Conservation (phyloP, 1,140 invertebrate species). For the Drosophila lowei region DNA sequence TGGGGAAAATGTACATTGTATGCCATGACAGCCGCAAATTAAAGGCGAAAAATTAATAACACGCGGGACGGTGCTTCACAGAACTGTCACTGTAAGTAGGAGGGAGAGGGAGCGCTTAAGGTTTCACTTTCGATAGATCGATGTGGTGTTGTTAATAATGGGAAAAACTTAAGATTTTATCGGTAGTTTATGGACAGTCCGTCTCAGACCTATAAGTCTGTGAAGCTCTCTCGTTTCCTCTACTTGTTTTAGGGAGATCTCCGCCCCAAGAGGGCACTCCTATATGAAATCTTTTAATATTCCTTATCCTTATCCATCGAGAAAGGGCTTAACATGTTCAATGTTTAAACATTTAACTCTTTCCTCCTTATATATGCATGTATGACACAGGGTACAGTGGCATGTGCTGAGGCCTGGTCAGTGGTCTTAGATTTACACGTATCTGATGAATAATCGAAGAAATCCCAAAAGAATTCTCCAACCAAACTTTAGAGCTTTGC, state of each 20-base stretch:
- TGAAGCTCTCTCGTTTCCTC: too few species aligned
- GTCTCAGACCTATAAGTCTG: too few species aligned
- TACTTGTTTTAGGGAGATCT: too few species aligned
- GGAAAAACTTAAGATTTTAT: too few species aligned
- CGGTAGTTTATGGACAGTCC: too few species aligned
- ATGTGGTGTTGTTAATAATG: too few species aligned
- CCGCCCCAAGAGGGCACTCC: too few species aligned
- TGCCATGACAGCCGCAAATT: constrained; percentile 22
- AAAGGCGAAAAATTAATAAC: constrained; percentile 39
- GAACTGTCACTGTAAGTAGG: neutral
- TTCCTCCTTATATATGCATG: neutral
- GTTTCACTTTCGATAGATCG: too few species aligned
- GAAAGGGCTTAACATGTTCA: too few species aligned
- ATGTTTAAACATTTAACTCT: too few species aligned
- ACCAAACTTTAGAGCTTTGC: constrained; percentile 1
- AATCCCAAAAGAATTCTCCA: neutral
- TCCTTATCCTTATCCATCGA: too few species aligned
- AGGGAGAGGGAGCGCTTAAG: neutral
- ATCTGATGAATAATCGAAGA: neutral
- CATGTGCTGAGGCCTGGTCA: neutral
- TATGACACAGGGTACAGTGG: neutral
- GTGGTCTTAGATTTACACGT: neutral
- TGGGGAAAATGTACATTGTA: constrained; percentile 15
- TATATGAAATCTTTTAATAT: too few species aligned
- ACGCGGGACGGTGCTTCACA: constrained; percentile 5